Percentiles rank a stretch among this genome's conserved stretches.
phyloP scores from a whole-genome alignment of 2,888 invertebrate species.

The Mellilla xanthometata region DNA sequence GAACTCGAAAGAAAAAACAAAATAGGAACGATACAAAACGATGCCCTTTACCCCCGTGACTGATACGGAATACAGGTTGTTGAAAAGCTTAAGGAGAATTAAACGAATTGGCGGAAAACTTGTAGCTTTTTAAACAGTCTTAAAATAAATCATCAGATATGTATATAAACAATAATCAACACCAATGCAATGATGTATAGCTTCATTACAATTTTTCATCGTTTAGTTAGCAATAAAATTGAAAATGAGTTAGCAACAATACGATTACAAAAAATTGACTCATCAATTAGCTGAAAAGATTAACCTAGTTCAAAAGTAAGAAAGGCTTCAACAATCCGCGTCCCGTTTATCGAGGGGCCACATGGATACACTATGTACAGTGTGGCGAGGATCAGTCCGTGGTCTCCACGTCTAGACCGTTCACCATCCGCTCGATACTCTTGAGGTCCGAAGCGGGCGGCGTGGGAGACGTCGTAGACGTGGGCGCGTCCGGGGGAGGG shows the following conservation, averaged over 20 bases:
- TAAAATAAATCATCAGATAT: too few relatives aligned
- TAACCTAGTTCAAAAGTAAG: too few relatives aligned
- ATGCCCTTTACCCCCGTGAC: conserved; percentile 48
- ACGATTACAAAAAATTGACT: too few relatives aligned
- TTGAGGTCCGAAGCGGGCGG: conserved; percentile 92
- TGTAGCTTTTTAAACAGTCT: too few relatives aligned
- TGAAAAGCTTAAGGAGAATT: conserved; percentile 8
- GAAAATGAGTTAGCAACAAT: too few relatives aligned
- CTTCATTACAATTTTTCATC: too few relatives aligned
- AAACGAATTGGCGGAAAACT: too few relatives aligned
- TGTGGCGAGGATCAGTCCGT: conserved; percentile 70
- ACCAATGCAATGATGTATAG: too few relatives aligned
- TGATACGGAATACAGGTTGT: conserved; percentile 33
- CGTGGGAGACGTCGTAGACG: conserved; percentile 78
- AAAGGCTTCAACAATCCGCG: conserved; percentile 10
- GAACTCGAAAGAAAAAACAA: conserved; percentile 78
- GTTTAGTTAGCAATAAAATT: too few relatives aligned
- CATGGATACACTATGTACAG: conserved; percentile 80
- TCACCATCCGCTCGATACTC: conserved; percentile 98
- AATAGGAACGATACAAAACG: conserved; percentile 82
- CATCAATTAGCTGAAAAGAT: too few relatives aligned
- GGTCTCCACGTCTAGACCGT: conserved; percentile 94
- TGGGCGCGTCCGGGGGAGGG: conserved; percentile 80
- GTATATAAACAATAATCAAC: too few relatives aligned
- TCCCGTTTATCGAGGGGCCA: conserved; percentile 39